Evolutionary conservation across 23 tunicate genomes (phyloP), one percentile per base, ranked within the genome.

Genomic region (Diplosoma virens): DNA sequence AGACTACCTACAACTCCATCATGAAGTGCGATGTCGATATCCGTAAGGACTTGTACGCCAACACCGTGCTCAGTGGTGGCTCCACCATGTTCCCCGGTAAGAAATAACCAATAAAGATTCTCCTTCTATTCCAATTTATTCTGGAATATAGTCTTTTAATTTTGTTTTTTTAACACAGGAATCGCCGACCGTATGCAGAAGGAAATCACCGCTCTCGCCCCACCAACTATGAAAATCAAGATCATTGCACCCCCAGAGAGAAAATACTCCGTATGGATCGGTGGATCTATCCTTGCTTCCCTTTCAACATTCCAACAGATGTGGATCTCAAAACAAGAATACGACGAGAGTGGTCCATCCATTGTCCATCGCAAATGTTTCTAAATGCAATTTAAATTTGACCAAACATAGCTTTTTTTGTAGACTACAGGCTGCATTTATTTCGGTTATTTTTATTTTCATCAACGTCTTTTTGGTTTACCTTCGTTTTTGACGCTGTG

Each of bases 31-130:
- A 89, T 34, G 88, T 89, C 30, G 96, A 89, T 35, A 89, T 89
- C 96, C 84, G 96, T 69, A 89, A 89, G 80, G 96, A 89, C 82
- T 79, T 89, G 69, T 90, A 85, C 82, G 92, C 97, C 77, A 90
- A 90, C 92, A 90, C 97, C 14, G 97, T 90, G 27, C 82, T 90
- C 65, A 61, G 79, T 30, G 97, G 97, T 26, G 97, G 97, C 32
- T 79, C 91, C 97, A 90, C 97, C 18, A 90, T 90, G 97, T 90
- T 83, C 90, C 97, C 97, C 21, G 97, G 97, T 76, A 76, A 59
- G 66, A 4, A 56, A 4, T 14, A 7, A 41, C 50, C 9, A 41
- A 9, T 7, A 41, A 41, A 7, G 9, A 9, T 14, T 41, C 11
- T 7, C 50, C 14, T 41, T 41, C 50, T 7, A 41, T 41, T 14